Conservation (phyloP, 2,797 vertebrate genomes). For the Hozukius guyotensis region DNA sequence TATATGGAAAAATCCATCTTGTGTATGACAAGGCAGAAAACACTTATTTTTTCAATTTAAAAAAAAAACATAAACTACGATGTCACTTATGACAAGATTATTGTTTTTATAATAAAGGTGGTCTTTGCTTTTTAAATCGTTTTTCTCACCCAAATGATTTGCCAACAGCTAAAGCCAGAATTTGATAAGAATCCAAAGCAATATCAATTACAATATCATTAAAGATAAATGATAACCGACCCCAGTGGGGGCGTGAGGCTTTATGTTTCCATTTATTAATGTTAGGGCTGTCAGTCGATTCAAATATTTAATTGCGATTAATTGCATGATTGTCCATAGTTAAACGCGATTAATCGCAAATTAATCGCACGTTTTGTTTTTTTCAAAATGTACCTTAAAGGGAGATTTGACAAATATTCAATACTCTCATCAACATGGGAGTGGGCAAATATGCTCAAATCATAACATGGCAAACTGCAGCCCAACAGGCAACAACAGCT, state of each 20-base stretch:
- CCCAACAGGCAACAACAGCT: too few relatives aligned
- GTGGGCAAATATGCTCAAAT: too few relatives aligned
- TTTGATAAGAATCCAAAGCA: not conserved
- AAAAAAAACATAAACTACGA: too few relatives aligned
- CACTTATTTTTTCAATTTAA: not conserved
- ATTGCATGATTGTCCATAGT: too few relatives aligned
- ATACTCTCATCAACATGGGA: too few relatives aligned
- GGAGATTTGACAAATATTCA: too few relatives aligned
- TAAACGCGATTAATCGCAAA: too few relatives aligned
- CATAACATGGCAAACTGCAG: too few relatives aligned
- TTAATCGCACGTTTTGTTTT: too few relatives aligned
- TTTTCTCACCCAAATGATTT: not conserved
- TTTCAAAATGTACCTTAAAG: too few relatives aligned
- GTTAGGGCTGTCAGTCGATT: too few relatives aligned
- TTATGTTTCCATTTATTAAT: not conserved
- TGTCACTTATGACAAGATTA: not conserved
- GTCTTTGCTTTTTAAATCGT: not conserved
- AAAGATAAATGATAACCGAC: not conserved
- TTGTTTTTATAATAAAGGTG: not conserved
- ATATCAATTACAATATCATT: not conserved
- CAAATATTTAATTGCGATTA: too few relatives aligned
- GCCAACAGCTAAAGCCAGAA: not conserved
- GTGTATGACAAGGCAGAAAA: not conserved
- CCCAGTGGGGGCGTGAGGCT: not conserved
- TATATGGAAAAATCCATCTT: not conserved